Evolutionary conservation across 53 echinoderm and acorn worm species (phyloP), one percentile per base, ranked within the genome.

Genomic region (Glandiceps talaboti): DNA sequence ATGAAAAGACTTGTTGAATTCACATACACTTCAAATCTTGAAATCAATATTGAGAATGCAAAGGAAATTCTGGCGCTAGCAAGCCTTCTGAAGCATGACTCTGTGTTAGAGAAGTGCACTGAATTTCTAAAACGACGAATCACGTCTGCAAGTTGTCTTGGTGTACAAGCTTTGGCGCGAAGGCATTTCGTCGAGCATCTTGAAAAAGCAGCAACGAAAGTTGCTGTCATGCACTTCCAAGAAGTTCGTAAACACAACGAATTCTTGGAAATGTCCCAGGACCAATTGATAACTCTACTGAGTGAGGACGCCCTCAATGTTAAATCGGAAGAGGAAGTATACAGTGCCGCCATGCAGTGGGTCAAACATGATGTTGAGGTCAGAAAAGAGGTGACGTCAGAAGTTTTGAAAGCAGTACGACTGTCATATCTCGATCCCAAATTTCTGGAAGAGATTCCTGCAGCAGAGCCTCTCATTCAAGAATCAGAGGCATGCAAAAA

Each of bases 251-350:
- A 91, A 33, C 87, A 91, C 32, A 86, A 94, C 29, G 91, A 93
- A 81, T 99, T 82, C 83, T 80, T 89, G 14, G 82, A 84, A 27
- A 81, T 94, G 29, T 79, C 86, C 1, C 82, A 86, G 10, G 86
- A 99, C 74, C 94, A 99, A 33, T 79, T 99, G 80, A 85, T 87
- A 33, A 91, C 91, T 75, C 93, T 93, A 31, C 91, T 99, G 0
- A 92, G 99, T 30, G 99, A 99, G 81, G 93, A 99, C 82, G 91
- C 91, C 75, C 78, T 99, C 28, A 99, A 99, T 78, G 87, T 99
- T 26, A 32, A 86, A 27, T 81, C 87, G 28, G 99, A 99, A 72
- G 91, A 89, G 79, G 99, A 99, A 76, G 89, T 91, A 45, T 99
- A 89, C 80, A 85, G 93, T 75, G 99, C 99, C 27, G 75, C 93